phyloP scores from a whole-genome alignment of 2,888 invertebrate genomes.

The Archaeoteleia sp. region DNA sequence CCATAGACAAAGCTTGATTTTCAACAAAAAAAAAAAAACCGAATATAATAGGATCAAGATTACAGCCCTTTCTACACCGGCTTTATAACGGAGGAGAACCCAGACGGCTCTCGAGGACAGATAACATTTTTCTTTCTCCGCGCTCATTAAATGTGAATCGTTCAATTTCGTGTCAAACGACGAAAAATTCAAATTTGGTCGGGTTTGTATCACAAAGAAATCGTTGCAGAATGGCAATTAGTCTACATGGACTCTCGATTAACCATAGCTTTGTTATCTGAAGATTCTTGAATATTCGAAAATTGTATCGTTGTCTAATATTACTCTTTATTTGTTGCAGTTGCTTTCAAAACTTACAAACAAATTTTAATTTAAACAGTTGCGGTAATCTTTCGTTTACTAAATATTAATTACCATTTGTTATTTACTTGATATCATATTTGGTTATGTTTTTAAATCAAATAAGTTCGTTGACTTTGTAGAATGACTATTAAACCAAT shows the following conservation, averaged over 20 bases:
- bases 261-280: constrained; percentile 39
- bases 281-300: constrained; percentile 27
- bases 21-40: constrained; percentile 41
- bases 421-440: too few relatives aligned
- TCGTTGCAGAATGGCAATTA: constrained; percentile 39
- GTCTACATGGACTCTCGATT: constrained; percentile 42
- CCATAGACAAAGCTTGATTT: constrained; percentile 58
- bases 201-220: constrained; percentile 41
- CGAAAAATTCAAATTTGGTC: constrained; percentile 45
- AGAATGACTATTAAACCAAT: too few relatives aligned
- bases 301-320: constrained; percentile 3
- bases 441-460: too few relatives aligned
- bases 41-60: constrained; percentile 52
- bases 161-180: constrained; percentile 47
- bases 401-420: too few relatives aligned
- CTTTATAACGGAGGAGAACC: constrained; percentile 21
- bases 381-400: too few relatives aligned
- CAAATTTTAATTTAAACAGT: too few relatives aligned
- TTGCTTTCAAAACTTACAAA: too few relatives aligned
- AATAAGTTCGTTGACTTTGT: too few relatives aligned
- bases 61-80: constrained; percentile 39
- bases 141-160: constrained; percentile 46
- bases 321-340: constrained; percentile 24
- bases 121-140: constrained; percentile 48
- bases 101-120: constrained; percentile 43